Conservation (phyloP, 2,113 vertebrate species). For the Microcebus jonahi region DNA sequence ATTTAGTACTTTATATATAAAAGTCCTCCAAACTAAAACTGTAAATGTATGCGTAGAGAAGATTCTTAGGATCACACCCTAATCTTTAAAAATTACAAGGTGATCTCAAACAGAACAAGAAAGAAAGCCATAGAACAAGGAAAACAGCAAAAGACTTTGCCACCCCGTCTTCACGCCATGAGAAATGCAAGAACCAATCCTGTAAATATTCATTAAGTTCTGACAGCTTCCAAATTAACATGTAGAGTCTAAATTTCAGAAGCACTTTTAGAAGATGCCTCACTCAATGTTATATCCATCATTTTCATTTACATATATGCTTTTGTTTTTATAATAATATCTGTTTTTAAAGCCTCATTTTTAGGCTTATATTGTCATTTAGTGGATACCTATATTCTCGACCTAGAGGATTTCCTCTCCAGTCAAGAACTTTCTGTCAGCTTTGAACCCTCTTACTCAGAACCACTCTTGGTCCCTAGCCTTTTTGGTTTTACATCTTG, state of each 20-base stretch:
- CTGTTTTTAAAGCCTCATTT: conserved; percentile 26
- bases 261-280: conserved; percentile 20
- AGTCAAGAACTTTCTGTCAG: not conserved
- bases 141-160: not conserved
- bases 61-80: conserved; percentile 1
- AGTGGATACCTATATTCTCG: not conserved
- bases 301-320: conserved; percentile 1
- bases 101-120: conserved; percentile 33
- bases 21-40: conserved; percentile 37
- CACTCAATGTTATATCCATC: not conserved
- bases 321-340: conserved; percentile 37
- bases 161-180: not conserved
- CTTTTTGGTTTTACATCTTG: not conserved
- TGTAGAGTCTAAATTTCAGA: conserved; percentile 30
- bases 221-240: conserved; percentile 4
- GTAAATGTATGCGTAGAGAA: conserved; percentile 25
- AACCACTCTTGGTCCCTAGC: not conserved
- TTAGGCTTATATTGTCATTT: conserved; percentile 19
- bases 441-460: not conserved
- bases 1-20: not conserved
- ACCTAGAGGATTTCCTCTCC: not conserved
- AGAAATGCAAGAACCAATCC: not conserved
- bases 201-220: not conserved
- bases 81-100: conserved; percentile 45
- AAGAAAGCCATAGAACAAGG: not conserved